Percentiles rank a stretch among this genome's conserved stretches.
Conservation (phyloP, 2,797 vertebrate genomes). For the Alcedo quadribrachys region DNA sequence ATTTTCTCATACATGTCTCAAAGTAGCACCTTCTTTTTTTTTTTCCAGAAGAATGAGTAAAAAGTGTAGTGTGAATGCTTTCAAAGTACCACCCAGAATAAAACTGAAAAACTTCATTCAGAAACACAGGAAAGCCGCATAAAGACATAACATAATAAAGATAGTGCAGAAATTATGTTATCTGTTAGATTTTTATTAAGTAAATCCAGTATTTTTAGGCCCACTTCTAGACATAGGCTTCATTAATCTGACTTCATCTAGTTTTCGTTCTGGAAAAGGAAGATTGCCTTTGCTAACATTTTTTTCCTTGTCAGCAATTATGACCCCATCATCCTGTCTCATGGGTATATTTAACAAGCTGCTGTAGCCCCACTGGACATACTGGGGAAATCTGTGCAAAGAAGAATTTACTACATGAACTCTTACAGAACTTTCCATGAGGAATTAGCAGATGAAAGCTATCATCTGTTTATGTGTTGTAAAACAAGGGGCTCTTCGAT, state of each 20-base stretch:
- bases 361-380: not conserved
- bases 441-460: not conserved
- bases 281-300: not conserved
- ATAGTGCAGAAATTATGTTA: not conserved
- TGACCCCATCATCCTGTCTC: not conserved
- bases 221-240: not conserved
- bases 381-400: not conserved
- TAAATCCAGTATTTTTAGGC: not conserved
- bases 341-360: not conserved
- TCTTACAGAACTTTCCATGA: not conserved
- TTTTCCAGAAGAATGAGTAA: not conserved
- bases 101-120: slow-evolving; percentile 43
- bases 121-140: not conserved
- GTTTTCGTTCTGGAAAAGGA: not conserved
- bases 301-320: not conserved
- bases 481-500: slow-evolving; percentile 37
- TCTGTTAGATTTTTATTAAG: not conserved
- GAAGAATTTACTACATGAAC: slow-evolving; percentile 7
- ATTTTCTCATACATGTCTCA: not conserved
- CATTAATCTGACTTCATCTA: not conserved
- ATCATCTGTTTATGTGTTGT: slow-evolving; percentile 62
- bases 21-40: not conserved
- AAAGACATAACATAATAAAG: not conserved
- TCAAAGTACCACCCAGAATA: not conserved
- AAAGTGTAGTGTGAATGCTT: not conserved